These are phyloP conservation scores for Murina feae DNA, from an alignment of 2,113 vertebrate genomes.

Conservation along the genomic window DNA sequence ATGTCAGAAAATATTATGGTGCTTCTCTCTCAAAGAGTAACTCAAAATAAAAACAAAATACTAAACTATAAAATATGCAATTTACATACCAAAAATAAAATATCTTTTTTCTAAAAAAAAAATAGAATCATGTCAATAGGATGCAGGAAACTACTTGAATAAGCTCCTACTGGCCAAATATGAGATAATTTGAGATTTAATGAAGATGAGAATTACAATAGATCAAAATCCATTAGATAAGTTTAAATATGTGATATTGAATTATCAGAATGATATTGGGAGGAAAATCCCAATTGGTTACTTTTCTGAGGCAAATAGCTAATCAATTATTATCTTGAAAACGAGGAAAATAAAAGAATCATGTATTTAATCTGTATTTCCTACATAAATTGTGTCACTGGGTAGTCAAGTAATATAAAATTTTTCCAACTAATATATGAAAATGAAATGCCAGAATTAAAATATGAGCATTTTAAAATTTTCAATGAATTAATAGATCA, in stretches of 20 bases:
- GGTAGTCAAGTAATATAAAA: not conserved
- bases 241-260: not conserved
- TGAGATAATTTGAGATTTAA: not conserved
- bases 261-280: not conserved
- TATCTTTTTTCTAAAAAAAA: not conserved
- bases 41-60: not conserved
- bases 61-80: not conserved
- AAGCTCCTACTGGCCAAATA: not conserved
- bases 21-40: not conserved
- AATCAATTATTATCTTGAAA: not conserved
- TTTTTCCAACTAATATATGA: not conserved
- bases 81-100: not conserved
- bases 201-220: not conserved
- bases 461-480: not conserved
- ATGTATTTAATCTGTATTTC: not conserved
- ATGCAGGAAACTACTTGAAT: not conserved
- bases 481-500: not conserved
- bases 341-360: not conserved
- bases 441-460: not conserved
- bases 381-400: not conserved
- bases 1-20: not conserved
- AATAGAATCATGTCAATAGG: not conserved
- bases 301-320: not conserved
- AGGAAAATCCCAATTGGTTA: not conserved
- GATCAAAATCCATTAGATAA: not conserved